These are phyloP conservation scores for Caenorhabditis imperialis DNA, from an alignment of 2,888 invertebrate genomes.

Conservation along the genomic window DNA sequence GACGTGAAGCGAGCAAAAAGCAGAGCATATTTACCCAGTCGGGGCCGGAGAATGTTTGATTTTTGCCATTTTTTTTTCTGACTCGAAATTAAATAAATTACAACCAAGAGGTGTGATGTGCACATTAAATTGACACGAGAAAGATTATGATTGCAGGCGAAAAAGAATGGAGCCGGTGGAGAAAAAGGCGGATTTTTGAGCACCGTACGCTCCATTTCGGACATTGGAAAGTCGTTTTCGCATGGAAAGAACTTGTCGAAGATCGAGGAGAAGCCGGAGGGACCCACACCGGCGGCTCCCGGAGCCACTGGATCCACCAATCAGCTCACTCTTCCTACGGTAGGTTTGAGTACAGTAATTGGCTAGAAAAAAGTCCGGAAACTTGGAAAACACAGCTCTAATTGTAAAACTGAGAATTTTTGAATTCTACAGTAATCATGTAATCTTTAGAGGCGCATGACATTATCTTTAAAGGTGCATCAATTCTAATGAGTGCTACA, in stretches of 20 bases:
- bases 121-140: too few relatives aligned
- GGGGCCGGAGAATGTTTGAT: background rate
- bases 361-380: too few relatives aligned
- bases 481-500: too few relatives aligned
- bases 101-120: too few relatives aligned
- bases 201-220: conserved; percentile 92
- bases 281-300: conserved; percentile 41
- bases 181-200: conserved; percentile 87
- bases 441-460: too few relatives aligned
- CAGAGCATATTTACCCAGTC: conserved; percentile 18
- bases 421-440: too few relatives aligned
- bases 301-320: conserved; percentile 49
- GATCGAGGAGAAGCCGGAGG: conserved; percentile 64
- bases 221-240: conserved; percentile 91
- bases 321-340: conserved; percentile 75
- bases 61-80: conserved; percentile 3
- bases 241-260: conserved; percentile 86
- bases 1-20: conserved; percentile 31
- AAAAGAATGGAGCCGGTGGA: conserved; percentile 71
- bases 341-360: too few relatives aligned
- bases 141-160: conserved; percentile 61
- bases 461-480: too few relatives aligned
- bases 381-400: too few relatives aligned
- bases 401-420: too few relatives aligned
- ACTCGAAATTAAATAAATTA: too few relatives aligned